These are phyloP conservation scores for Neopipo cinnamomea DNA, from an alignment of 2,113 vertebrate species.

Conservation along the genomic window DNA sequence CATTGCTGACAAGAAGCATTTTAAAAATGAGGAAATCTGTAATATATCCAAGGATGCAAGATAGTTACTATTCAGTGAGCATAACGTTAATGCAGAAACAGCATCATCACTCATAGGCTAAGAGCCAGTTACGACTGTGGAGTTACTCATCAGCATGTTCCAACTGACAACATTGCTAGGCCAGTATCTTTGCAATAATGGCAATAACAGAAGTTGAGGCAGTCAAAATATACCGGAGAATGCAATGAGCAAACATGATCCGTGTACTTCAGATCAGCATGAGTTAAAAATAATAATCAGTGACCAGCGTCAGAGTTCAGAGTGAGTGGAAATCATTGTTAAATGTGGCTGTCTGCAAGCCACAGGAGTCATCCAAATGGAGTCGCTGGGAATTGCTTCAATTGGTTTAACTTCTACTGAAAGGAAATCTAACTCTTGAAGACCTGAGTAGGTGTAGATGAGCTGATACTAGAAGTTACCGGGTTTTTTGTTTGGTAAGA, in stretches of 20 bases:
- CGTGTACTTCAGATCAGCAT: neutral
- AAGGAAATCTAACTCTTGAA: neutral
- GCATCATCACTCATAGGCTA: neutral
- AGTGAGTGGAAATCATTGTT: neutral
- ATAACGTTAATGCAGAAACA: neutral
- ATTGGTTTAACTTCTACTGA: neutral
- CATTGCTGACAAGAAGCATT: constrained; percentile 7
- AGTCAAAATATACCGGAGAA: neutral
- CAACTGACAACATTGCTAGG: neutral
- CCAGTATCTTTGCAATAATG: neutral
- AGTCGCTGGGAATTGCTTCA: neutral
- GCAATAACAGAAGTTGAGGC: neutral
- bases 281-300: neutral
- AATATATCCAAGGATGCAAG: neutral
- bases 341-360: neutral
- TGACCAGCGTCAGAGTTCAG: neutral
- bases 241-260: neutral
- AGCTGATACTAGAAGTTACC: neutral
- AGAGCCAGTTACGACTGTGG: neutral
- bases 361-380: neutral
- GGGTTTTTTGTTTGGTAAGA: neutral
- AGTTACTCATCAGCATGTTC: neutral
- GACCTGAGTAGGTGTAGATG: neutral
- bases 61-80: constrained; percentile 12
- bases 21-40: constrained; percentile 7